These are phyloP conservation scores for Buathra laborator DNA, from an alignment of 2,888 invertebrate genomes.

Conservation along the genomic window DNA sequence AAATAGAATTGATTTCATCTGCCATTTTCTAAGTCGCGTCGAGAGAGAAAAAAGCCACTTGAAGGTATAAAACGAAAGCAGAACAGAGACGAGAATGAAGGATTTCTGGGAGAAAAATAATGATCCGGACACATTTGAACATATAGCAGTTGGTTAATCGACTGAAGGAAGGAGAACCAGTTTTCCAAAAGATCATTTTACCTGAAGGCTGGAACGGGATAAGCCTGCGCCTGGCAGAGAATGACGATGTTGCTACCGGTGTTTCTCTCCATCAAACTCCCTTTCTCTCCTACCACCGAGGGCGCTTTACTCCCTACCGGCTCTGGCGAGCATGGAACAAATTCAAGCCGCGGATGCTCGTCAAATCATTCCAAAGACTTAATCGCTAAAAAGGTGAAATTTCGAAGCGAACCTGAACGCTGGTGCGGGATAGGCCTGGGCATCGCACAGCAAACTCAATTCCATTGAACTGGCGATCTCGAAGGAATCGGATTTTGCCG, in stretches of 20 bases:
- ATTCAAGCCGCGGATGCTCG: not conserved
- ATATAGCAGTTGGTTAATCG: too few relatives aligned
- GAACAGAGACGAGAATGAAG: not conserved
- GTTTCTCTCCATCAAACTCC: conserved; percentile 81
- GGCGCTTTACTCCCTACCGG: conserved; percentile 84
- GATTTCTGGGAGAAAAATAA: not conserved
- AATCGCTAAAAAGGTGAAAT: conserved; percentile 14
- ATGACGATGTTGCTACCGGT: conserved; percentile 86
- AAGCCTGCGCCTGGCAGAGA: conserved; percentile 90
- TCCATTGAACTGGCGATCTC: conserved; percentile 82
- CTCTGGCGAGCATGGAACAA: conserved; percentile 76
- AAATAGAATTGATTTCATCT: not conserved
- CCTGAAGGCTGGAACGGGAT: conserved; percentile 91
- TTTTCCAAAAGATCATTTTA: conserved; percentile 84
- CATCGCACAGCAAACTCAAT: conserved; percentile 81
- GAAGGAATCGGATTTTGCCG: conserved; percentile 85
- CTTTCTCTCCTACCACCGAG: conserved; percentile 82
- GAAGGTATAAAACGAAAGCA: not conserved
- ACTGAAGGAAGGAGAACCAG: not conserved
- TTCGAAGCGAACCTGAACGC: conserved; percentile 79
- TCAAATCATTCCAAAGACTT: conserved; percentile 1
- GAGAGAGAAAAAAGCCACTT: not conserved
- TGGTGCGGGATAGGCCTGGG: conserved; percentile 82
- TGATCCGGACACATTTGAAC: not conserved
- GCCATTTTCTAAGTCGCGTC: not conserved